Conservation (phyloP, 2,888 invertebrate species). For the Neoaliturus tenellus region DNA sequence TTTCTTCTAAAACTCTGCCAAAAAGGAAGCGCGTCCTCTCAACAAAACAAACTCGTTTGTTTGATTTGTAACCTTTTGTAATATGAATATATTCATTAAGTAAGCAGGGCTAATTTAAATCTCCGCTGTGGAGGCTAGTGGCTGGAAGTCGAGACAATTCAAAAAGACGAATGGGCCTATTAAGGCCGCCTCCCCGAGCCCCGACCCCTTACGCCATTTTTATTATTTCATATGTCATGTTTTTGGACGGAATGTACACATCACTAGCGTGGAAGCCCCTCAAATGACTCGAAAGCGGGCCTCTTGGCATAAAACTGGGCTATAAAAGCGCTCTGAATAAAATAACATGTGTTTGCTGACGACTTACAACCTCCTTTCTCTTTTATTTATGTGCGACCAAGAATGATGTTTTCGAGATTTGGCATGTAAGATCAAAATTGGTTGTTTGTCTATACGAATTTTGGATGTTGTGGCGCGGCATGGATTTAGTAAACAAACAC, state of each 20-base stretch:
- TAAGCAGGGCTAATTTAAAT: slow-evolving; percentile 41
- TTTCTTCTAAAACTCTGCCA: background rate
- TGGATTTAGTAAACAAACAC: background rate
- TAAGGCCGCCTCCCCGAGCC: background rate
- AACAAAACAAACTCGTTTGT: slow-evolving; percentile 28
- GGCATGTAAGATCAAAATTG: too few relatives aligned
- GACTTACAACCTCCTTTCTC: slow-evolving; percentile 9
- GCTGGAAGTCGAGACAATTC: slow-evolving; percentile 27
- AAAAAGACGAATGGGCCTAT: slow-evolving; percentile 32
- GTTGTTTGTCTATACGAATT: too few relatives aligned
- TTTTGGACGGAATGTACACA: slow-evolving; percentile 44
- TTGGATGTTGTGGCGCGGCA: too few relatives aligned
- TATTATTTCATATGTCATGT: slow-evolving; percentile 49
- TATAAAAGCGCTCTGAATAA: slow-evolving; percentile 44
- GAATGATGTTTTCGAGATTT: background rate
- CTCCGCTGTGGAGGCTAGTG: slow-evolving; percentile 1
- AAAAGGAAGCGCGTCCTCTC: background rate
- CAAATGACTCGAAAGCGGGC: slow-evolving; percentile 45
- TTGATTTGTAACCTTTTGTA: slow-evolving; percentile 17
- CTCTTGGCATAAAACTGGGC: slow-evolving; percentile 43
- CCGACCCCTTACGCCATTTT: slow-evolving; percentile 28
- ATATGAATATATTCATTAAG: slow-evolving; percentile 45
- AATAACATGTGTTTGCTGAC: slow-evolving; percentile 45
- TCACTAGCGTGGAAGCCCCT: slow-evolving; percentile 42
- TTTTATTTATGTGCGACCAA: background rate